A percentile compares a stretch with the other conserved stretches of the same genome.
These are phyloP conservation scores for Dendrophyllia cribrosa DNA, from an alignment of 64 coral and sea anemone genomes.

Conservation along the genomic window DNA sequence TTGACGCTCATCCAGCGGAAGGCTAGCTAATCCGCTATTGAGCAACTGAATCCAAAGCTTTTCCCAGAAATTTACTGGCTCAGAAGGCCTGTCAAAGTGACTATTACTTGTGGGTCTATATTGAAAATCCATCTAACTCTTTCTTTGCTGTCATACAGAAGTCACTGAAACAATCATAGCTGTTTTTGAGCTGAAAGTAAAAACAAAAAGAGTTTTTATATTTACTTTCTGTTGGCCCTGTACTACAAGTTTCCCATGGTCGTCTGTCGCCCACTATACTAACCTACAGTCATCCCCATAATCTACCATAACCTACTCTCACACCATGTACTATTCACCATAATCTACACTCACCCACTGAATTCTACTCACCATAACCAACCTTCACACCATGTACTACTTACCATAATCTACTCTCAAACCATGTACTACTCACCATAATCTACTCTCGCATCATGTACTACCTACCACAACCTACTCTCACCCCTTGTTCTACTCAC, in stretches of 20 bases:
- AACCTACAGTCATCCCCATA: too few relatives aligned
- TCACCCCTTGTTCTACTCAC: too few relatives aligned
- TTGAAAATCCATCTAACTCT: neutral
- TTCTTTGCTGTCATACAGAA: neutral
- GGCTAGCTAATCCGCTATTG: too few relatives aligned
- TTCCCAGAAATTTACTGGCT: neutral
- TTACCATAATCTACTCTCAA: too few relatives aligned
- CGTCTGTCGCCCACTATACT: too few relatives aligned
- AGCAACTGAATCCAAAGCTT: too few relatives aligned
- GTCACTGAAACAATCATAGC: conserved; percentile 16
- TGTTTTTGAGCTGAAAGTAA: neutral
- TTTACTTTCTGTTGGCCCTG: neutral
- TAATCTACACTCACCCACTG: neutral
- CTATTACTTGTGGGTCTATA: neutral
- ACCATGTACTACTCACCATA: neutral
- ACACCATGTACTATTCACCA: neutral
- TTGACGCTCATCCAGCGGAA: too few relatives aligned
- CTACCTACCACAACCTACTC: too few relatives aligned
- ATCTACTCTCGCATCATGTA: neutral
- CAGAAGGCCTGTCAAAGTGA: neutral
- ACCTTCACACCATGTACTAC: too few relatives aligned
- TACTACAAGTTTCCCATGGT: too few relatives aligned
- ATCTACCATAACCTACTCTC: neutral
- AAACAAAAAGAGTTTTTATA: neutral
- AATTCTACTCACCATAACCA: too few relatives aligned